Base-by-base conservation (phyloP, 92 coral and sea anemone genomes). In the Meandrina meandrites region DNA sequence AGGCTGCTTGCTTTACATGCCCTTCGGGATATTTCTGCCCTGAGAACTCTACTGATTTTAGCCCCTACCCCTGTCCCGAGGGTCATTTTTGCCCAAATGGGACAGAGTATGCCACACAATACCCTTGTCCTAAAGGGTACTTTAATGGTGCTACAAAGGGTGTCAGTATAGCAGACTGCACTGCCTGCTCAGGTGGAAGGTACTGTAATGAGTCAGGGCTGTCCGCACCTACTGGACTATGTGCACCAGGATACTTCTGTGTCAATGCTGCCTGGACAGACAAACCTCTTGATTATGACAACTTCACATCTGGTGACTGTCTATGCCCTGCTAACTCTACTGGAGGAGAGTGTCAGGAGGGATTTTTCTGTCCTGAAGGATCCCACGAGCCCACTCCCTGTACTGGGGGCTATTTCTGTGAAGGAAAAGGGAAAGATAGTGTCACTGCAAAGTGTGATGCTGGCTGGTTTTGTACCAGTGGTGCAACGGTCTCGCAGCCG, bases 51-150 rank as follows among this genome's bases (percentile, higher is more conserved):
- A 91, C 93, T 34, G 79, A 88, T 79, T 97, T 81, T 77, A 82
- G 18, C 50, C 83, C 92, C 3, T 93, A 77, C 37, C 92, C 95
- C 36, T 97, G 99, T 84, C 99, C 99, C 22, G 88, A 82, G 73
- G 99, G 99, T 1, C 96, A 97, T 81, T 95, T 90, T 78, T 97
- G 99, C 78, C 99, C 99, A 36, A 95, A 97, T 79, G 98, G 97
- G 9, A 97, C 99, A 27, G 87, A 83, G 27, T 86, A 86, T 79
- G 67, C 89, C 11, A 93, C 90, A 30, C 88, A 97, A 69, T 93
- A 79, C 80, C 96, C 97, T 11, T 97, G 99, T 72, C 96, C 97
- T 19, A 97, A 92, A 75, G 99, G 99, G 15, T 91, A 93, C 80
- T 95, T 81, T 77, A 95, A 97, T 76, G 96, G 94, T 78, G 88